Base-by-base conservation (phyloP, 2,113 vertebrate genomes). In the Motacilla alba region DNA sequence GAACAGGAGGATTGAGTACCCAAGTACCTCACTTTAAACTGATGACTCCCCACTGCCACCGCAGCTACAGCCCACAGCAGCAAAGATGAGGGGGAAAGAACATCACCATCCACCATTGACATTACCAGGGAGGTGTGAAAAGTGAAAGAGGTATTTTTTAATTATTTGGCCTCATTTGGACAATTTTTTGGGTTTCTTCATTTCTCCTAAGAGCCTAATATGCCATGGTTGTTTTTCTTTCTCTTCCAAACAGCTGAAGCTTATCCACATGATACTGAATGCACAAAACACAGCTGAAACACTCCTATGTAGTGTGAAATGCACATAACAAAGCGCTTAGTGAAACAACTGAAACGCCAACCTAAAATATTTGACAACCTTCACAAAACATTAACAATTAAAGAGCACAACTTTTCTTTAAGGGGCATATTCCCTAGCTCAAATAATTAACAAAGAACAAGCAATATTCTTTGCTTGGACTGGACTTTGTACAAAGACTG, bases 1-100 rank as follows among this genome's bases (percentile, higher is more conserved):
- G 33, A 3, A 4, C 20, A 37, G 19, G n/a, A 0, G 2, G 17
- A 44, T 4, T 0, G 0, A 78, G 43, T 13, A 33, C 33, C 28
- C 35, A 53, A 23, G 26, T 27, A 62, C 21, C 5, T 6, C 7
- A 37, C 17, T 59, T 81, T 28, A 14, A 60, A 33, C 11, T 8
- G 37, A 44, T 15, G 37, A 24, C 35, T 50, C 35, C 60, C 33
- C 72, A 37, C 59, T 86, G 19, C 37, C 56, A 63, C 18, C 33
- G 79, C 59, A 16, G 21, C 33, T 89, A 41, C 76, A 39, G 27
- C 41, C 47, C 43, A 43, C 6, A 41, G 60, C 37, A 87, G 37
- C 41, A 39, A 80, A 77, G 31, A 13, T 4, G 12, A 10, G 17
- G 1, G 13, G 8, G 6, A 11, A 55, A 72, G 26, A 66, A 3